phyloP scores from a whole-genome alignment of 2,797 vertebrate genomes.

The Myotis daubentonii region DNA sequence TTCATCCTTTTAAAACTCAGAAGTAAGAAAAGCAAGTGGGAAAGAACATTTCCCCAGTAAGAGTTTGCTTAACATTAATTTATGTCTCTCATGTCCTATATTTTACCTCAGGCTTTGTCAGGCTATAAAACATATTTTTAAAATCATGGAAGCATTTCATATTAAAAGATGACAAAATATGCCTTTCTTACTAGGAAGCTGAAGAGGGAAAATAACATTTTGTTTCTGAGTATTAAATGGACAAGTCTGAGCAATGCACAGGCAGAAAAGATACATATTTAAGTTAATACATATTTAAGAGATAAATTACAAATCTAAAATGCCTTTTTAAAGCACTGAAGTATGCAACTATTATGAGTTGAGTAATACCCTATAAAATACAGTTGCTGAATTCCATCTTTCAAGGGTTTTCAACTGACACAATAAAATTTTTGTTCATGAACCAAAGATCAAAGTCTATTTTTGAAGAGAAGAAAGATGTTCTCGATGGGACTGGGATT shows the following conservation, averaged over 20 bases:
- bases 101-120: slow-evolving; percentile 59
- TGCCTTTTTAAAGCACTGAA: slow-evolving; percentile 35
- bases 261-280: neutral
- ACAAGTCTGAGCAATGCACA: neutral
- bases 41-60: slow-evolving; percentile 30
- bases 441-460: slow-evolving; percentile 44
- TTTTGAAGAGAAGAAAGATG: slow-evolving; percentile 37
- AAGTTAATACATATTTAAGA: neutral
- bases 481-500: slow-evolving; percentile 1
- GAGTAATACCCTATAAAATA: slow-evolving; percentile 18
- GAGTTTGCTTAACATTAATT: slow-evolving; percentile 60
- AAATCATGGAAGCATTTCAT: slow-evolving; percentile 54
- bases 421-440: slow-evolving; percentile 36
- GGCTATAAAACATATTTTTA: slow-evolving; percentile 46
- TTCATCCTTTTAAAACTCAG: slow-evolving; percentile 58
- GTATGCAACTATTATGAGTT: neutral
- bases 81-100: slow-evolving; percentile 56
- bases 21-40: slow-evolving; percentile 57
- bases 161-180: slow-evolving; percentile 61
- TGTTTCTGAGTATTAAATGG: slow-evolving; percentile 44
- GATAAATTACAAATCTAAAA: slow-evolving; percentile 9
- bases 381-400: slow-evolving; percentile 54
- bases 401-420: slow-evolving; percentile 37
- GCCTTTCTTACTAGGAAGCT: neutral
- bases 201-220: neutral